phyloP scores from a whole-genome alignment of 2,797 vertebrate species.

The Thunnus albacares region DNA sequence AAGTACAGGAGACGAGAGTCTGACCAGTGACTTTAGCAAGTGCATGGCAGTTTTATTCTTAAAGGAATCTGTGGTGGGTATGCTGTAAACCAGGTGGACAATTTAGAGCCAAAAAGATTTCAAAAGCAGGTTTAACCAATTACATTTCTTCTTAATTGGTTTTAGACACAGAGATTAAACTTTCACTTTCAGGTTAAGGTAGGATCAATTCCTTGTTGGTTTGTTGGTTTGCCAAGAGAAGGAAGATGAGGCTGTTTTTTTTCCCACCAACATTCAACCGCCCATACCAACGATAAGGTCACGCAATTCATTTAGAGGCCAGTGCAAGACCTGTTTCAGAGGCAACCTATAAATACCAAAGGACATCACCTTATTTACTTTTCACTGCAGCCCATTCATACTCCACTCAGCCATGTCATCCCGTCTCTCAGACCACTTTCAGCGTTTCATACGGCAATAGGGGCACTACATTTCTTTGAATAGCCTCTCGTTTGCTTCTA shows the following conservation, averaged over 20 bases:
- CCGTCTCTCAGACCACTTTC: slow-evolving; percentile 11
- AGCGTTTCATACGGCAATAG: neutral
- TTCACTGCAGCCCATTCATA: slow-evolving; percentile 21
- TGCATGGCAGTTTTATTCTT: neutral
- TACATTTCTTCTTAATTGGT: no score
- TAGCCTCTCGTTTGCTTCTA: slow-evolving; percentile 1
- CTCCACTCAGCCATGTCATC: slow-evolving; percentile 36
- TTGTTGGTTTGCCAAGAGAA: slow-evolving; percentile 16
- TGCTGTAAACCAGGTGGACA: neutral
- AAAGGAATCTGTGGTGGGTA: neutral
- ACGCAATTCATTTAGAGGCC: slow-evolving; percentile 32
- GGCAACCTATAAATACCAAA: slow-evolving; percentile 48
- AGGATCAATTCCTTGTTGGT: no score
- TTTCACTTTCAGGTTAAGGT: no score
- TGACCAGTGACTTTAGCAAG: neutral
- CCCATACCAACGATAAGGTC: slow-evolving; percentile 50
- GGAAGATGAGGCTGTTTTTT: slow-evolving; percentile 27
- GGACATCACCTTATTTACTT: slow-evolving; percentile 42
- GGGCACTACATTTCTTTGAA: neutral
- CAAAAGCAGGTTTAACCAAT: neutral
- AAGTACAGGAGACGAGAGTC: no score
- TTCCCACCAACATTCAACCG: neutral
- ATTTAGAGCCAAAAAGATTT: no score
- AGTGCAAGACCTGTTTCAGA: neutral
- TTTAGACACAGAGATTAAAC: no score